phyloP scores from a whole-genome alignment of 2,797 vertebrate genomes.

The Crypturellus tataupa region DNA sequence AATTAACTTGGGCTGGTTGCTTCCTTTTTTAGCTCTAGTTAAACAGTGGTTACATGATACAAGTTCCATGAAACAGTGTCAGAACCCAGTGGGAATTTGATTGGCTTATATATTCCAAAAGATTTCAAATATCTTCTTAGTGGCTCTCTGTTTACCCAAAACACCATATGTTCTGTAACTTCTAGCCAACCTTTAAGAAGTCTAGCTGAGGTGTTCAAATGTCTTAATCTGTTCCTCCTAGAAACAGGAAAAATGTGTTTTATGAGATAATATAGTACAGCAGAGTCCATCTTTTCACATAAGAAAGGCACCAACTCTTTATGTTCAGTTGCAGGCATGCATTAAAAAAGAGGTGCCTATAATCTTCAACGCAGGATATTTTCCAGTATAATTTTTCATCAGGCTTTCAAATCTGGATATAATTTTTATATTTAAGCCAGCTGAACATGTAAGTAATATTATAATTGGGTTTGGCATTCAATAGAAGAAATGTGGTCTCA shows the following conservation, averaged over 20 bases:
- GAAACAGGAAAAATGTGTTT: not conserved
- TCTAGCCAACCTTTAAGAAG: constrained; percentile 42
- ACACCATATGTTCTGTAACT: constrained; percentile 7
- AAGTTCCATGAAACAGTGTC: not conserved
- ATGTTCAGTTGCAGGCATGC: not conserved
- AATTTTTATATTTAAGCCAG: constrained; percentile 17
- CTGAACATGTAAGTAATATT: not conserved
- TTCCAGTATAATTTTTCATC: constrained; percentile 9
- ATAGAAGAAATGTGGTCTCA: not conserved
- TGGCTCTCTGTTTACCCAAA: constrained; percentile 47
- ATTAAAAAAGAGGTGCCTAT: not conserved
- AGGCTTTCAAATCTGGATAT: not conserved
- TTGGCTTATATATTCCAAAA: not conserved
- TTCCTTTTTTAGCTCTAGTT: constrained; percentile 5
- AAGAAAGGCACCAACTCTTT: not conserved
- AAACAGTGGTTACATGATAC: not conserved
- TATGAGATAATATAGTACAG: not conserved
- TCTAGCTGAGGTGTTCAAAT: constrained; percentile 40
- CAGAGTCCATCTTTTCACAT: not conserved
- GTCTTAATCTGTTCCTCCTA: constrained; percentile 34
- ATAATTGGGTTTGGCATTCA: constrained; percentile 6
- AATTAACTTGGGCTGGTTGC: not conserved
- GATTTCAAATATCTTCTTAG: constrained; percentile 49
- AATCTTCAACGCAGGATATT: not conserved
- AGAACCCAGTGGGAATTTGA: constrained; percentile 27